Percentiles rank a stretch among this genome's conserved stretches.
phyloP scores from a whole-genome alignment of 2,888 invertebrate genomes.

The Odontocerum albicorne region DNA sequence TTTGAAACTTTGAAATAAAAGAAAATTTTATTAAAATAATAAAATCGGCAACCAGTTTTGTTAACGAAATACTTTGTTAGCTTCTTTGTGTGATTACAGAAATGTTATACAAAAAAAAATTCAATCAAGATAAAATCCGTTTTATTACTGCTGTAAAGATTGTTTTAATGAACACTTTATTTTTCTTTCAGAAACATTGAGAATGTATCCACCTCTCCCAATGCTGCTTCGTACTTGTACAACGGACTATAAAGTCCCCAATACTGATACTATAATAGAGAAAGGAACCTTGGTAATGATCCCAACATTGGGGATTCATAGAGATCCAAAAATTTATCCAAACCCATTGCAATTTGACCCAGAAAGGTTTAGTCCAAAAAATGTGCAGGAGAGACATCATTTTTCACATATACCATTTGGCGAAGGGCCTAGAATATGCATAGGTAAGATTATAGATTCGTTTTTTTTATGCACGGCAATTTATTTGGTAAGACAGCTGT shows the following conservation, averaged over 20 bases:
- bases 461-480: too few relatives aligned
- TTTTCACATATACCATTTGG: constrained; percentile 40
- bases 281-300: constrained; percentile 41
- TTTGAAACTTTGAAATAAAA: too few relatives aligned
- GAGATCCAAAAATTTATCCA: constrained; percentile 41
- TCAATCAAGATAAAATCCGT: too few relatives aligned
- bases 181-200: constrained; percentile 41
- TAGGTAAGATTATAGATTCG: constrained; percentile 5
- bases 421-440: constrained; percentile 25
- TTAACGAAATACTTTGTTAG: too few relatives aligned
- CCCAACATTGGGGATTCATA: constrained; percentile 42
- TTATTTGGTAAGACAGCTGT: too few relatives aligned
- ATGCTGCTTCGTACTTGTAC: constrained; percentile 38
- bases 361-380: constrained; percentile 36
- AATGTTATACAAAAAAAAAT: too few relatives aligned
- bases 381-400: constrained; percentile 33
- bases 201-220: constrained; percentile 43
- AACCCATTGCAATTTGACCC: constrained; percentile 1
- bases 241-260: constrained; percentile 38
- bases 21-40: too few relatives aligned
- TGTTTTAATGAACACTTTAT: too few relatives aligned
- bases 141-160: too few relatives aligned
- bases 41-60: too few relatives aligned
- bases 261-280: constrained; percentile 37
- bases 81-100: too few relatives aligned